Evolutionary conservation across 2,888 invertebrate species (phyloP).

Genomic region (Synergus itoensis): DNA sequence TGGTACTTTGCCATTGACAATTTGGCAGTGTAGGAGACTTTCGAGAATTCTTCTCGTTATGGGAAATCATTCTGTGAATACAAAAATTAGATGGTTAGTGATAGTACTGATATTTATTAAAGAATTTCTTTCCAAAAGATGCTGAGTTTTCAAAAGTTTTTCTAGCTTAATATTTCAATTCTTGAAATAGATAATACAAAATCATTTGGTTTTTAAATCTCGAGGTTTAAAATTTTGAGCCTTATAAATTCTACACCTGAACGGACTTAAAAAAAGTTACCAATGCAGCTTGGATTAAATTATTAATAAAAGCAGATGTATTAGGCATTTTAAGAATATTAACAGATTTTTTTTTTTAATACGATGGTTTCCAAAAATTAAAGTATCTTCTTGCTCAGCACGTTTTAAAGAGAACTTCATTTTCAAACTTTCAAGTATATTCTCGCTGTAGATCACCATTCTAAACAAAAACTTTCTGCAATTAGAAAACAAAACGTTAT

Average conservation of each 20-base stretch:
- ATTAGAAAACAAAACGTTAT: neutral
- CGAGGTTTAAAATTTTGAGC: too few species aligned
- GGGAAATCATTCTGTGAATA: conserved; percentile 45
- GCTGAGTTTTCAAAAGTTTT: neutral
- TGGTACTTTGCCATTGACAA: conserved; percentile 64
- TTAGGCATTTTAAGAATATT: too few species aligned
- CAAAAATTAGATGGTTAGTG: neutral
- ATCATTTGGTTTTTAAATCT: too few species aligned
- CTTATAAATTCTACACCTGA: too few species aligned
- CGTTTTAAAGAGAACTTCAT: neutral
- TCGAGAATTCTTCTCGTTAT: conserved; percentile 37
- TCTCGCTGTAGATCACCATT: neutral
- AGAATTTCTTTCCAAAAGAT: neutral
- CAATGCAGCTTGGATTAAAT: too few species aligned
- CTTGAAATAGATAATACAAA: neutral
- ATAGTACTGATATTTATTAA: neutral
- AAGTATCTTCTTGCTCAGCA: neutral
- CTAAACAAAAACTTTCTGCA: neutral
- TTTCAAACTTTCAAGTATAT: neutral
- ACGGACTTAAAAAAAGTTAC: too few species aligned
- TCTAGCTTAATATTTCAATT: neutral
- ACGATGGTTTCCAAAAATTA: neutral
- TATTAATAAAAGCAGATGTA: too few species aligned
- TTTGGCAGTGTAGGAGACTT: conserved; percentile 56
- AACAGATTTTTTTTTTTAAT: too few species aligned